Percentiles rank a stretch among this genome's conserved stretches.
phyloP scores from a whole-genome alignment of 2,888 invertebrate species.

The Ormyrus thymus region DNA sequence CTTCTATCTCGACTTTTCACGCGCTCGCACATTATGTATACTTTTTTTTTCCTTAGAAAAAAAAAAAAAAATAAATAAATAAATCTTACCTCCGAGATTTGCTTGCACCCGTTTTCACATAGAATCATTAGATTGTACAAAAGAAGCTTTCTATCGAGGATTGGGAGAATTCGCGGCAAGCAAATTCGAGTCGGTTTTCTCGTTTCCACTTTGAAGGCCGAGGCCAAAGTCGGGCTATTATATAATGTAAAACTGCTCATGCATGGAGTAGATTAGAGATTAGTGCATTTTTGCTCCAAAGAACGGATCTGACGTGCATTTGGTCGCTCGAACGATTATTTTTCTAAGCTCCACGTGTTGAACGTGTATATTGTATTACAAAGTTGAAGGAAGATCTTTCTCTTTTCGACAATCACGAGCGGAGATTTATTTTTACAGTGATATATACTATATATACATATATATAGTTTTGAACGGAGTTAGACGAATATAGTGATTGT shows the following conservation, averaged over 20 bases:
- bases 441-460: neutral
- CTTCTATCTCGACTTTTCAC: conserved; percentile 3
- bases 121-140: too few relatives aligned
- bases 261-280: too few relatives aligned
- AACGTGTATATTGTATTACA: conserved; percentile 8
- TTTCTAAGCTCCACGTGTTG: neutral
- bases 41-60: too few relatives aligned
- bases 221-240: too few relatives aligned
- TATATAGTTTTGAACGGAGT: neutral
- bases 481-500: neutral
- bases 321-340: neutral
- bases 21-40: neutral
- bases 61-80: too few relatives aligned
- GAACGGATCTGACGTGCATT: neutral
- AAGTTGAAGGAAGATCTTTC: neutral
- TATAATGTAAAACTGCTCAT: too few relatives aligned
- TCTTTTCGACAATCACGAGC: conserved; percentile 32
- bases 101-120: too few relatives aligned
- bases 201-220: too few relatives aligned
- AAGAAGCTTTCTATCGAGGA: too few relatives aligned
- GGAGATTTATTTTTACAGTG: conserved; percentile 42
- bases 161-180: too few relatives aligned
- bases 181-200: too few relatives aligned
- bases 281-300: neutral
- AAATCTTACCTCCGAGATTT: too few relatives aligned